A percentile compares a stretch with the other conserved stretches of the same genome.
These are phyloP conservation scores for Drosophila seguyi DNA, from an alignment of 1,140 invertebrate species.

Conservation along the genomic window DNA sequence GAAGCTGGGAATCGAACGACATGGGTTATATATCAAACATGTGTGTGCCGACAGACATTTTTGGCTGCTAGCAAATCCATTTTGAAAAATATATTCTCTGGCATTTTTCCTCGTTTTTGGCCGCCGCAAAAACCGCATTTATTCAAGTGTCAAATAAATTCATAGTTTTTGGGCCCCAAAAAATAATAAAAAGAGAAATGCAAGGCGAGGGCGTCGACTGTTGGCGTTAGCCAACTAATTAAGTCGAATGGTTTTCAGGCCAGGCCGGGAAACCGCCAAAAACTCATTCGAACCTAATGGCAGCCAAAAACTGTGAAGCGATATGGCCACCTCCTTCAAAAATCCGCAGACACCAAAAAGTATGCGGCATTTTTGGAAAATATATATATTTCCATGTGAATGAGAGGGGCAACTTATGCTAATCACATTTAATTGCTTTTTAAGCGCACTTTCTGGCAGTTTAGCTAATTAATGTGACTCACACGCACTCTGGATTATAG, in stretches of 20 bases:
- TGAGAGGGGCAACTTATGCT: slow-evolving; percentile 70
- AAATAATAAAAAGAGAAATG: not conserved
- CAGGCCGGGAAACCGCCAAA: slow-evolving; percentile 42
- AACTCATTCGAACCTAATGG: slow-evolving; percentile 41
- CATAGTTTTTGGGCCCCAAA: slow-evolving; percentile 64
- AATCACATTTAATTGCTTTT: slow-evolving; percentile 85
- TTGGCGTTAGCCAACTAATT: slow-evolving; percentile 74
- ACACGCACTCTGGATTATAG: slow-evolving; percentile 41
- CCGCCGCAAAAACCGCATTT: slow-evolving; percentile 79
- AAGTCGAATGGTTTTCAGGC: slow-evolving; percentile 71
- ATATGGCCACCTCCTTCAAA: slow-evolving; percentile 10
- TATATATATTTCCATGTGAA: slow-evolving; percentile 10
- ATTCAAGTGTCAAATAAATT: slow-evolving; percentile 85
- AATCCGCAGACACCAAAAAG: slow-evolving; percentile 31
- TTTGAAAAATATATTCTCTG: slow-evolving; percentile 72
- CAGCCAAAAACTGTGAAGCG: slow-evolving; percentile 31
- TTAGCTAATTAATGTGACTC: slow-evolving; percentile 78
- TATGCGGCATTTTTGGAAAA: slow-evolving; percentile 57
- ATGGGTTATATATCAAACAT: slow-evolving; percentile 72
- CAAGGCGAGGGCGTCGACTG: slow-evolving; percentile 36
- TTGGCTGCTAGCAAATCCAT: slow-evolving; percentile 53
- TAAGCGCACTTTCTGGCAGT: slow-evolving; percentile 78
- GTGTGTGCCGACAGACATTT: slow-evolving; percentile 46
- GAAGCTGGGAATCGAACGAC: slow-evolving; percentile 76
- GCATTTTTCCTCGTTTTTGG: slow-evolving; percentile 76